Percentiles rank a stretch among this genome's conserved stretches.
Conservation (phyloP, 1,140 invertebrate species). For the Cataglyphis hispanica region DNA sequence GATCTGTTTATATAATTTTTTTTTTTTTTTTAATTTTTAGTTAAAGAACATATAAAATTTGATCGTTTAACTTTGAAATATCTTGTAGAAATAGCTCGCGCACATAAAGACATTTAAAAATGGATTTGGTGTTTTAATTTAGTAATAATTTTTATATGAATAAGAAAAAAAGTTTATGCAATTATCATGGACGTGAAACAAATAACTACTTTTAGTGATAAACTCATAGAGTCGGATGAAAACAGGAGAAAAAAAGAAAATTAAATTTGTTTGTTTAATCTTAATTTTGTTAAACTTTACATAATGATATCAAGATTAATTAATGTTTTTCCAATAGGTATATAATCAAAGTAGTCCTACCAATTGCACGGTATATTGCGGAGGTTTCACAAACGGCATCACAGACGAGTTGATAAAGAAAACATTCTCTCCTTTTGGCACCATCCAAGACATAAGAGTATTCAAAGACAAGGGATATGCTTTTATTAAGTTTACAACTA, state of each 20-base stretch:
- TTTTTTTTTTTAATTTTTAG: no score
- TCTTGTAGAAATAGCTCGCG: neutral
- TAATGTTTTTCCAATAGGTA: slow-evolving; percentile 87
- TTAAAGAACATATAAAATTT: no score
- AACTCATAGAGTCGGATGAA: neutral
- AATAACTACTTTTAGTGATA: neutral
- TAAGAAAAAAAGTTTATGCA: neutral
- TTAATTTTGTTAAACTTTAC: neutral
- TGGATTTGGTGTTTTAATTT: neutral
- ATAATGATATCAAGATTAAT: slow-evolving; percentile 8
- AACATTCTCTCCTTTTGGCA: slow-evolving; percentile 97
- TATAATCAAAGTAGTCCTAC: slow-evolving; percentile 99
- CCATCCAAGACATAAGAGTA: slow-evolving; percentile 98
- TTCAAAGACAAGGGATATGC: slow-evolving; percentile 99
- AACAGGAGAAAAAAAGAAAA: neutral
- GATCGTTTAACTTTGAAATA: no score
- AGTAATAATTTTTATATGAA: neutral
- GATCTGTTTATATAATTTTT: no score
- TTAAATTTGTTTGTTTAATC: neutral
- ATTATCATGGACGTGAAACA: neutral
- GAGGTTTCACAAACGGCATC: slow-evolving; percentile 97
- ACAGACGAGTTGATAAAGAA: slow-evolving; percentile 98
- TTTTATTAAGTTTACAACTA: slow-evolving; percentile 99
- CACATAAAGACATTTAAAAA: neutral
- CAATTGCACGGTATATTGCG: slow-evolving; percentile 99